These are phyloP conservation scores for Drosophila pachea DNA, from an alignment of 1,140 invertebrate genomes.

Conservation along the genomic window DNA sequence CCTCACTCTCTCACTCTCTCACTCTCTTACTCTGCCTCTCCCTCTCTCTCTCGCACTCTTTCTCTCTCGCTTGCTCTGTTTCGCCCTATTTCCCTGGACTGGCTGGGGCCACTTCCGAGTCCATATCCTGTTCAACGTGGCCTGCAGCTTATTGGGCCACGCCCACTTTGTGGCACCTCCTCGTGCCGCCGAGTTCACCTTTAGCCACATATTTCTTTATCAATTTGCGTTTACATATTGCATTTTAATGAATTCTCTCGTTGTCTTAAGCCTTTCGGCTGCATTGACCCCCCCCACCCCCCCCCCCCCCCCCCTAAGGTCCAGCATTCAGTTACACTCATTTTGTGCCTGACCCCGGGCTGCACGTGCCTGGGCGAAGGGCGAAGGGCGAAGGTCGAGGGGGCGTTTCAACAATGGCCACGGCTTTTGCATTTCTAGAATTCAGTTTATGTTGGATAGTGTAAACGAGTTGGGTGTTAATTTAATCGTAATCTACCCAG, in stretches of 20 bases:
- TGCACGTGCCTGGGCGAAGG: too few relatives aligned
- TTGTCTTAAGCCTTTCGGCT: slow-evolving; percentile 15
- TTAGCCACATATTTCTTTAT: slow-evolving; percentile 45
- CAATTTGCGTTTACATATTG: slow-evolving; percentile 47
- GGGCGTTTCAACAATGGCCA: too few relatives aligned
- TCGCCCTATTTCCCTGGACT: slow-evolving; percentile 17
- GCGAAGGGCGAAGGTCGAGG: too few relatives aligned
- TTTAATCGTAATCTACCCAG: too few relatives aligned
- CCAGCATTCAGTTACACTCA: too few relatives aligned
- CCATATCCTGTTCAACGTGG: slow-evolving; percentile 53
- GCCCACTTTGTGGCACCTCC: not conserved
- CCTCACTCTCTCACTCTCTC: not conserved
- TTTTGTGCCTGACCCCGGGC: too few relatives aligned
- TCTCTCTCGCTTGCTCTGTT: not conserved
- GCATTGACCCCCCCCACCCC: not conserved
- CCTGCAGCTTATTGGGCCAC: slow-evolving; percentile 36
- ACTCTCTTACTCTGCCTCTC: not conserved
- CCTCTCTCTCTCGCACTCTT: not conserved
- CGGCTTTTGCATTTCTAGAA: too few relatives aligned
- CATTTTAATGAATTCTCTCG: slow-evolving; percentile 47
- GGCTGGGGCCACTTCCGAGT: slow-evolving; percentile 19
- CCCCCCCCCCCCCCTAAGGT: not conserved
- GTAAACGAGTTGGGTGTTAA: too few relatives aligned
- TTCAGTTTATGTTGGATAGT: too few relatives aligned
- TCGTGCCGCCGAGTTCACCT: not conserved